Percentiles rank a stretch among this genome's conserved stretches.
Evolutionary conservation across 2,888 invertebrate genomes (phyloP).

Genomic region (Didymodactylos carnosus): DNA sequence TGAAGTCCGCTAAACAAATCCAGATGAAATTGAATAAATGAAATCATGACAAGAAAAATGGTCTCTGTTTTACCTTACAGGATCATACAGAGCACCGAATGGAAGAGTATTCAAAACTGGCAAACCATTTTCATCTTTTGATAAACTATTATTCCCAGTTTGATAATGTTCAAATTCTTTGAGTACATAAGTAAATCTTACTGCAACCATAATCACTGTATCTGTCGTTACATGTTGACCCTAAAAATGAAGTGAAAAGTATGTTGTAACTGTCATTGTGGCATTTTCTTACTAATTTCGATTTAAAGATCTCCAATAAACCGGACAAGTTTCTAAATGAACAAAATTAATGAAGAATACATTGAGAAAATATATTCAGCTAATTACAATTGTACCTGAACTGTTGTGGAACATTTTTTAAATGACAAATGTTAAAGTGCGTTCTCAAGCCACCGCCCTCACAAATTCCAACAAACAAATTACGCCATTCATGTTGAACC

Average conservation of each 20-base stretch:
- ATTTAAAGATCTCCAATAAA: slow-evolving; percentile 65
- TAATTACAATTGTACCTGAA: too few relatives aligned
- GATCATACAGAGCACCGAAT: slow-evolving; percentile 15
- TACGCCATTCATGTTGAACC: slow-evolving; percentile 58
- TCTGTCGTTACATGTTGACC: background rate
- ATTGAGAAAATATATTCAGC: too few relatives aligned
- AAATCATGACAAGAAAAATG: background rate
- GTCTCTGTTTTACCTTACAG: background rate
- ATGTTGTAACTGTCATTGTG: background rate
- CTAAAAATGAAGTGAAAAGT: background rate
- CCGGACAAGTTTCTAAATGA: slow-evolving; percentile 57
- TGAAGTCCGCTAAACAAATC: slow-evolving; percentile 44
- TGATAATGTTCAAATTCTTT: slow-evolving; percentile 21
- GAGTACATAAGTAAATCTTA: slow-evolving; percentile 52
- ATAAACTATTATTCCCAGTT: background rate
- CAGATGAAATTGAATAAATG: background rate
- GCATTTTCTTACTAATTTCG: slow-evolving; percentile 44
- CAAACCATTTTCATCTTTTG: background rate
- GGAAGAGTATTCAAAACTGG: slow-evolving; percentile 2
- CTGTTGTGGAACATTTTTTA: slow-evolving; percentile 56
- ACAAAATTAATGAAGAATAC: too few relatives aligned
- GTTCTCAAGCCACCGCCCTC: slow-evolving; percentile 54
- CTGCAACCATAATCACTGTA: slow-evolving; percentile 40
- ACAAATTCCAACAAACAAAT: slow-evolving; percentile 51
- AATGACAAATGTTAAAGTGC: slow-evolving; percentile 70